Evolutionary conservation across 2,113 vertebrate genomes (phyloP), one percentile per base, ranked within the genome.

Genomic region (Orcinus orca): DNA sequence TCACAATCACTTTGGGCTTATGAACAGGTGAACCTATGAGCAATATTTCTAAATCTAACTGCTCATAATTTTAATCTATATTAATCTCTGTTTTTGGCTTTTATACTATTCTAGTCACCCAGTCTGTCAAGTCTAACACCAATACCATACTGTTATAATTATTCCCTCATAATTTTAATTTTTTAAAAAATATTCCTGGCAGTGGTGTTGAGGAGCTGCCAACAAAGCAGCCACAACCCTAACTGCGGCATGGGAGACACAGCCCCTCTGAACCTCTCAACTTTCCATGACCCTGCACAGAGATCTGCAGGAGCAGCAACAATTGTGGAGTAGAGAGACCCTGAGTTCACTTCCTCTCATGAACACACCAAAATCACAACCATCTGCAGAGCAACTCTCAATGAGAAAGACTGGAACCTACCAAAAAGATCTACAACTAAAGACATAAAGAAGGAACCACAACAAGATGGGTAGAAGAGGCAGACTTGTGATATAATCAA

Each of bases 121-220:
- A 97, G 94, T 89, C 90, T 97, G 95, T 96, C 91, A 97, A 95
- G 91, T 95, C 88, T 94, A 92, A 92, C 93, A 97, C 96, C 74
- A 95, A 77, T 94, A 95, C 15, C 8, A 50, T 73, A 92, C 93
- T 97, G 74, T 83, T 97, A 68, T 95, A 96, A 96, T 96, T 96
- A 97, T 92, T 97, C 58, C 31, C 74, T 97, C n/a, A 41, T 87
- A 94, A 90, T 95, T 92, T 96, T 92, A 87, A 82, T 71, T 96
- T 96, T 55, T 9, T 20, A 0, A 90, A 87, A 90, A 47, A 47
- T 2, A 47, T 82, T 83, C 73, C 33, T 79, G 50, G 50, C 11
- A n/a, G 33, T 36, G 31, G 6, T 50, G 17, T 55, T 55, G 47
- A 36, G 76, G 20, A 79, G 6, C 14, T 79, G 33, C 47, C 31